Evolutionary conservation across 2,113 vertebrate genomes (phyloP).

Genomic region (Trochalopteron elliotii): DNA sequence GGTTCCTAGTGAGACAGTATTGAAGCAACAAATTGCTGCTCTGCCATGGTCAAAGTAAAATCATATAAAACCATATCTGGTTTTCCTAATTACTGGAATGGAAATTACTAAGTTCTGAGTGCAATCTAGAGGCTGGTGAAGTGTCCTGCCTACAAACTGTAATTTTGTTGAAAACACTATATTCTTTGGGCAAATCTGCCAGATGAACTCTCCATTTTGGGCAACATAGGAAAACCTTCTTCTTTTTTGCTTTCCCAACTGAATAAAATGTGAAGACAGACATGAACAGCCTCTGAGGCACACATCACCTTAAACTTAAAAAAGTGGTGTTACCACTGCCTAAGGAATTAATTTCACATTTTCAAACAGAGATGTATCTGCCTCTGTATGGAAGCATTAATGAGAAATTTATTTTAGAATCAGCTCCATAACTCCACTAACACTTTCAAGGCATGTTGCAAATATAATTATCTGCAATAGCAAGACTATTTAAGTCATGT

Average conservation of each 20-base stretch:
- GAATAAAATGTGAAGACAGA: background rate
- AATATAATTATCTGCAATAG: conserved; percentile 29
- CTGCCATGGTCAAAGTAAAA: background rate
- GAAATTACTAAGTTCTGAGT: background rate
- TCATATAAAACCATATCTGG: background rate
- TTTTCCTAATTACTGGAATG: background rate
- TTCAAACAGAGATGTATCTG: background rate
- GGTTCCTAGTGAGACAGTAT: background rate
- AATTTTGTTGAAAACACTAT: background rate
- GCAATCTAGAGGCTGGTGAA: background rate
- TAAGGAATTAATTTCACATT: background rate
- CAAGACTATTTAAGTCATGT: conserved; percentile 4
- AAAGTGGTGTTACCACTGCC: background rate
- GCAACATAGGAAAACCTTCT: background rate
- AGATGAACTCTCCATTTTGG: background rate
- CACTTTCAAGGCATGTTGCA: background rate
- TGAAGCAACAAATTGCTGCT: background rate
- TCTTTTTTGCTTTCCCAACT: background rate
- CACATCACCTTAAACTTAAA: background rate
- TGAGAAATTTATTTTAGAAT: background rate
- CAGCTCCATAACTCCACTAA: background rate
- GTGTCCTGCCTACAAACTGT: background rate
- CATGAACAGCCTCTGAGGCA: background rate
- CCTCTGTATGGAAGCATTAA: background rate
- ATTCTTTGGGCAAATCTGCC: background rate